Evolutionary conservation across 30 jellyfish, hydroid and myxozoan genomes (phyloP), one percentile per base, ranked within the genome.

Genomic region (Hydractinia echinata): DNA sequence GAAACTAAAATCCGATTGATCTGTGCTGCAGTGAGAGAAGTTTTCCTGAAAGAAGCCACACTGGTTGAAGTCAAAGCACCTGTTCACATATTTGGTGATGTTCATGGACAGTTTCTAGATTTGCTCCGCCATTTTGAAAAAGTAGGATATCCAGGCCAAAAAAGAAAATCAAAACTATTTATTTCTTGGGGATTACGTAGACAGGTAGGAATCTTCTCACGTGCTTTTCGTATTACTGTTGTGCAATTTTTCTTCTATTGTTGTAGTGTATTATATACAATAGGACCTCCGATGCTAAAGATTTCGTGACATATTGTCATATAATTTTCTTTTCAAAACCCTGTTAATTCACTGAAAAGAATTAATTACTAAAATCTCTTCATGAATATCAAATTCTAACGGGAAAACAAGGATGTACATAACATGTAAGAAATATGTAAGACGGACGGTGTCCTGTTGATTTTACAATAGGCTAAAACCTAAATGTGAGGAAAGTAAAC

Each of bases 141-240:
- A 51, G 85, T 89, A 56, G 98, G 98, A 10, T 85, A 83, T 56
- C 98, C 98, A 5, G 95, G 86, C 13, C 89, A 84, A 48, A 71
- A n/a, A 71, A 54, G 67, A 71, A 7, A 80, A 66, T 7, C 67
- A 60, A 77, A 81, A 88, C 39, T 91, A 76, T 76, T 58, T 92
- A 64, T 92, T 92, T 66, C 54, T 92, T 76, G 98, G 98, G 15
- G 98, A 92, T 72, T 92, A 92, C 69, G 98, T 92, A 0, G 98
- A 92, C 84, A 83, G 98, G 98, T 92, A 64, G 19, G 10, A 13
- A 58, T 11, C 69, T 58, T 58, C 18, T 58, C 19, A 58, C 15
- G 19, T 58, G 44, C 44, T 30, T 11, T 58, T 58, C n/a, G 69
- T 16, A 58, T 11, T 11, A 11, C 3, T 58, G 15, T 58, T 58